A percentile compares a stretch with the other conserved stretches of the same genome.
Conservation (phyloP, 2,888 invertebrate species). For the Cyclophora punctaria region DNA sequence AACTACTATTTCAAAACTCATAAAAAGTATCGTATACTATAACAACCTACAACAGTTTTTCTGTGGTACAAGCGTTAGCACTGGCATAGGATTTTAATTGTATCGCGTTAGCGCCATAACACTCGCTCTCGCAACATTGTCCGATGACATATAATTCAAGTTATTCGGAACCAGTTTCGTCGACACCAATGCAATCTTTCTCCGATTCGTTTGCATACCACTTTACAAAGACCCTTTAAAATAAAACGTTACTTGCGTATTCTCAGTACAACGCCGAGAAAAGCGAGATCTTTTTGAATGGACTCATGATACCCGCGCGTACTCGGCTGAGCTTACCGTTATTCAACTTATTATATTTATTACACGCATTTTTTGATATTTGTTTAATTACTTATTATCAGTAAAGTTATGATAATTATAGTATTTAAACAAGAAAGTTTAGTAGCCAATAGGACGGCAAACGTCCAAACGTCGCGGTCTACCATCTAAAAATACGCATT, state of each 20-base stretch:
- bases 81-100: too few species aligned
- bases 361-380: too few species aligned
- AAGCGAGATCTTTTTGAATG: constrained; percentile 4
- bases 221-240: constrained; percentile 14
- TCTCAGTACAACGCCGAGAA: background rate
- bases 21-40: too few species aligned
- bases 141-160: background rate
- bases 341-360: constrained; percentile 2
- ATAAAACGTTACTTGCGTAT: constrained; percentile 1
- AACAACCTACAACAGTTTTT: too few species aligned
- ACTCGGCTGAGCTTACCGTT: constrained; percentile 24
- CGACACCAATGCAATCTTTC: constrained; percentile 21
- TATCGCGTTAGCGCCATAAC: too few species aligned
- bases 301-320: constrained; percentile 9
- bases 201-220: constrained; percentile 18
- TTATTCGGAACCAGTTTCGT: constrained; percentile 23
- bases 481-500: constrained; percentile 63
- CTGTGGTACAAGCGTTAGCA: too few species aligned
- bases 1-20: too few species aligned
- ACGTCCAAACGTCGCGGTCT: constrained; percentile 41
- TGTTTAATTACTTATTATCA: too few species aligned
- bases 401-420: constrained; percentile 1
- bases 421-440: constrained; percentile 6
- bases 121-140: too few species aligned
- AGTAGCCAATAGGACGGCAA: constrained; percentile 1